Evolutionary conservation across 2,888 invertebrate species (phyloP), one percentile per base, ranked within the genome.

Genomic region (Poecilus cupreus): DNA sequence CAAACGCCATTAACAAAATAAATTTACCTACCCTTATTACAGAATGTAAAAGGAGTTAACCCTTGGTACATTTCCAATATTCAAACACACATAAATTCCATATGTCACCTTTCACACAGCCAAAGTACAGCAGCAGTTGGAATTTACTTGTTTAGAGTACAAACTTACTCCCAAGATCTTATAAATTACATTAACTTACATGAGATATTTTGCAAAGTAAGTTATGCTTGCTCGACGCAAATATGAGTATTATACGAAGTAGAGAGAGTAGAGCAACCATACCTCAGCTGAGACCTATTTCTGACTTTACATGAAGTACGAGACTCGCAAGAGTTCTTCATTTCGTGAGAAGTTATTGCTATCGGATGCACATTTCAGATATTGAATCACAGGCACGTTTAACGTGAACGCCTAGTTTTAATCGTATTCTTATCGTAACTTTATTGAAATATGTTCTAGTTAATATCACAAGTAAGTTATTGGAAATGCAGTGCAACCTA

Each of bases 181-280:
- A 60, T 60, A 60, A 60, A 60, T 60, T 60, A 60, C 22, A 60
- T 60, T 60, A 26, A 60, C 26, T 60, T 26, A 26, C 26, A 13
- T 60, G 26, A 26, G 13, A 60, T 60, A 60, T 60, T 60, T 60
- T 22, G 60, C 13, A 24, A 60, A 24, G 60, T 60, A 60, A 60
- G 60, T 26, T 60, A 60, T 60, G 26, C 26, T 60, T 57, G 22
- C 60, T 26, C 13, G 60, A 24, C 60, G 26, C 24, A 26, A 26
- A 26, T 60, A 60, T 60, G 60, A 60, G 60, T 60, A 26, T 60
- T 60, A 60, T 60, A 60, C 13, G 26, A 60, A 60, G 24, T 60
- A 60, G 22, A 11, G 22, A 54, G 22, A 4, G 5, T 22, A 18
- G 22, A 10, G n/a, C n/a, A 10, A 6, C 26, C 5, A 3, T 43